Evolutionary conservation across 2,113 vertebrate genomes (phyloP).

Genomic region (Apteryx mantelli): DNA sequence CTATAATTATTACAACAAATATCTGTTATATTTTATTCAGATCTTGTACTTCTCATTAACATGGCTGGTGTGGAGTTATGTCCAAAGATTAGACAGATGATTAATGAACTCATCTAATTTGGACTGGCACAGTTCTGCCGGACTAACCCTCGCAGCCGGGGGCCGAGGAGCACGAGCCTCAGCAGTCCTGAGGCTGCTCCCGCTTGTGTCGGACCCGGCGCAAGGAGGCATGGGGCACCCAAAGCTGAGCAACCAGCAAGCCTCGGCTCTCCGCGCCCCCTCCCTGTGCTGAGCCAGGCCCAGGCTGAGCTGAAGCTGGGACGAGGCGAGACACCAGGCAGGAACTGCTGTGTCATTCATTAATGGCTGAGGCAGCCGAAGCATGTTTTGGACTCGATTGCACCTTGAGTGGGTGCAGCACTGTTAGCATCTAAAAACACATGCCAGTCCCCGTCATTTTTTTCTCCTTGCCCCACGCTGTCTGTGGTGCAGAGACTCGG

Average conservation of each 20-base stretch:
- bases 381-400: neutral
- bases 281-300: neutral
- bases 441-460: rapidly evolving
- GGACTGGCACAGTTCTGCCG: neutral
- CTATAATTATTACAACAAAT: neutral
- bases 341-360: neutral
- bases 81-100: neutral
- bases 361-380: neutral
- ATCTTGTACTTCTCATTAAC: neutral
- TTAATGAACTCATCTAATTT: neutral
- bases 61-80: neutral
- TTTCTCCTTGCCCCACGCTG: neutral
- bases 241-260: neutral
- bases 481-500: constrained; percentile 30
- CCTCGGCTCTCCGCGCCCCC: neutral
- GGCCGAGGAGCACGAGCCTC: neutral
- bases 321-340: neutral
- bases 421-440: neutral
- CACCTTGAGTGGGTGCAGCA: neutral
- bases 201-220: neutral
- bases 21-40: too few species aligned
- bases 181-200: neutral
- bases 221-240: neutral
- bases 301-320: neutral
- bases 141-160: neutral